Base-by-base conservation (phyloP, 2,797 vertebrate genomes). In the Rhinella marina region DNA sequence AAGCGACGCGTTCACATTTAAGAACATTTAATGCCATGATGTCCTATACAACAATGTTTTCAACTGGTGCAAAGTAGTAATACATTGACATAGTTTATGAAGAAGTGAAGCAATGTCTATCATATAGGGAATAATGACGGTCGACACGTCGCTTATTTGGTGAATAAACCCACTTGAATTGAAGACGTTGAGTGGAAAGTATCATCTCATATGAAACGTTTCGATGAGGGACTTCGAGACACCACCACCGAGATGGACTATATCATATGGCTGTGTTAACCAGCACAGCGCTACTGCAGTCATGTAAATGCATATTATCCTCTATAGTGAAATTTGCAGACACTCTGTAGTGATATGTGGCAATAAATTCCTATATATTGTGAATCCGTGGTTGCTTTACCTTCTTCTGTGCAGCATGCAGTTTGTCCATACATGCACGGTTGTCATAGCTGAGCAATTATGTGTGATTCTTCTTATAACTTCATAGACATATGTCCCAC, bases 21-120 rank as follows among this genome's bases (percentile, higher is more conserved):
- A 52, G 56, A 81, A 52, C 10, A 50, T 81, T 81, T 81, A 64
- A 66, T 81, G 72, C 21, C n/a, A 13, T 54, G 32, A 77, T 77
- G 14, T 8, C 13, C n/a, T 54, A 81, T 9, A n/a, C n/a, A n/a
- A 14, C 9, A 13, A 41, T n/a, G 29, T 81, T 23, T 48, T 64
- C n/a, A 23, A 64, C 48, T 29, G 17, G 56, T 61, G 56, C 9
- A 11, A 57, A 79, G 17, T 59, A 79, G 25, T 57, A 57, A 59
- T 79, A 19, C 25, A 57, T 32, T 79, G 3, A 80, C 32, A 32
- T 41, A 59, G 32, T 29, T 12, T 32, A 32, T 80, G 29, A 19
- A 59, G 25, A 57, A 21, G 16, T 78, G 76, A 61, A 62, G 79
- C 52, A 50, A 57, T 7, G 16, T 64, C 25, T 81, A 64, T 50